Conservation (phyloP, 2,113 vertebrate genomes). For the Mastomys coucha region DNA sequence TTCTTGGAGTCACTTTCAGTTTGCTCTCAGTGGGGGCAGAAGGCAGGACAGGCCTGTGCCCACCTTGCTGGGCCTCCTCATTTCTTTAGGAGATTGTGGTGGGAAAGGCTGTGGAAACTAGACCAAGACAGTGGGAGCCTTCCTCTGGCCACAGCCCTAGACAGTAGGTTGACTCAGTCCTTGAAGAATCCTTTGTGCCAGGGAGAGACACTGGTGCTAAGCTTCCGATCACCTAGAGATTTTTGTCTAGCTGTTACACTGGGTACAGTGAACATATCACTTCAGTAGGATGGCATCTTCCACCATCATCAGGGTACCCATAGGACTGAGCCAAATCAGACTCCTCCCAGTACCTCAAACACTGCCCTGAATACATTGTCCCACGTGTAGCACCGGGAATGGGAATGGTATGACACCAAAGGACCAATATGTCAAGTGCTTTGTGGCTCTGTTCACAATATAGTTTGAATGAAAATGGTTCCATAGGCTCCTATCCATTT, state of each 20-base stretch:
- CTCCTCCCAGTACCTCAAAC: neutral
- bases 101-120: neutral
- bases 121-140: neutral
- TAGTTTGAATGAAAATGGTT: neutral
- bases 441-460: neutral
- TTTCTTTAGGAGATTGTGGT: neutral
- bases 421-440: neutral
- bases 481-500: neutral
- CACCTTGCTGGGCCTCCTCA: neutral
- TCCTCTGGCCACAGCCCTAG: neutral
- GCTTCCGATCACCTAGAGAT: neutral
- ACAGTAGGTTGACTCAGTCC: neutral
- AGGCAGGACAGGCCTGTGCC: neutral
- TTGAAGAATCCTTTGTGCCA: neutral
- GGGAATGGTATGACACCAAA: neutral
- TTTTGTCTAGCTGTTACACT: neutral
- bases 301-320: neutral
- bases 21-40: neutral
- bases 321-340: neutral
- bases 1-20: too few species aligned
- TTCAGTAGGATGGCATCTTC: neutral
- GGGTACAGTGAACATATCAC: neutral
- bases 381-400: neutral
- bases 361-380: neutral
- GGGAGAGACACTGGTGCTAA: neutral